A percentile compares a stretch with the other conserved stretches of the same genome.
Conservation (phyloP, 2,113 vertebrate species). For the Bujurquina vittata region DNA sequence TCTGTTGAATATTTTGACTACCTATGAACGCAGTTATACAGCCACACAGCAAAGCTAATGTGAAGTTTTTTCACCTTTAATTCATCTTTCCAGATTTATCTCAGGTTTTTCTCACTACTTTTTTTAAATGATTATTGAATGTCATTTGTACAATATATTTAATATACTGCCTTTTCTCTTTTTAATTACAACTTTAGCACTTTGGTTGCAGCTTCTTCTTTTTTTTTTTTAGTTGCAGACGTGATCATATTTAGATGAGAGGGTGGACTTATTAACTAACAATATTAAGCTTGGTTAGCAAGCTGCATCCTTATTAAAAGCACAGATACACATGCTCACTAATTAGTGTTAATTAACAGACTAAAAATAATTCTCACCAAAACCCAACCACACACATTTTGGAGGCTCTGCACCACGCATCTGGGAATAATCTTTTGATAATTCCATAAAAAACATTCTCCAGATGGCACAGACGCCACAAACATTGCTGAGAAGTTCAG, state of each 20-base stretch:
- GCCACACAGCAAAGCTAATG: not conserved
- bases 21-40: conserved; percentile 11
- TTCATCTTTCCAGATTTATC: not conserved
- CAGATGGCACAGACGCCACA: not conserved
- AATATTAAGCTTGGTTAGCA: not conserved
- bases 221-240: not conserved
- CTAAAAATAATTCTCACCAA: not conserved
- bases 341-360: not conserved
- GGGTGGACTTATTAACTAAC: not conserved
- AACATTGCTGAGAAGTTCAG: not conserved
- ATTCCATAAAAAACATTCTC: not conserved
- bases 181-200: not conserved
- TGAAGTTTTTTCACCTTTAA: not conserved
- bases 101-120: not conserved
- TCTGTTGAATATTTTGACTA: conserved; percentile 36
- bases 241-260: not conserved
- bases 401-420: not conserved
- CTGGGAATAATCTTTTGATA: not conserved
- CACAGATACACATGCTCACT: not conserved
- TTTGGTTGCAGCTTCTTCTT: not conserved
- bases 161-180: no score
- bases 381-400: not conserved
- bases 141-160: no score
- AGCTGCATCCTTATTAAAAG: not conserved
- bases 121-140: no score